Percentiles rank a stretch among this genome's conserved stretches.
These are phyloP conservation scores for Cygnus atratus DNA, from an alignment of 2,113 vertebrate species.

Conservation along the genomic window DNA sequence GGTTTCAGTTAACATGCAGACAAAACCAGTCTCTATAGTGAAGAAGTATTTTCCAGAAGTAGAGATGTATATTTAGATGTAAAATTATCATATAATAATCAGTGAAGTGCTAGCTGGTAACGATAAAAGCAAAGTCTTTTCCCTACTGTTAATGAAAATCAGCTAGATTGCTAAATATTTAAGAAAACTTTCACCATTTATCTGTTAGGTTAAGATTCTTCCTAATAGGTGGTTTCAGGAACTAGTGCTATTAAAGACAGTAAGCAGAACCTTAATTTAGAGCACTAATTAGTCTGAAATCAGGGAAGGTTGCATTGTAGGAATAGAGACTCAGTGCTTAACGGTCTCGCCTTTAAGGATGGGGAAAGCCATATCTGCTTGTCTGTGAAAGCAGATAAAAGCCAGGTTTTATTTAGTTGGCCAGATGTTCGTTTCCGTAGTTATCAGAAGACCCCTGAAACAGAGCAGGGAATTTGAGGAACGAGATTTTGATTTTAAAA, in stretches of 20 bases:
- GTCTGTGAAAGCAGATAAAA: not conserved
- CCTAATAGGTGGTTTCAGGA: not conserved
- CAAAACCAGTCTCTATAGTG: accelerated
- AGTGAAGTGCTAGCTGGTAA: not conserved
- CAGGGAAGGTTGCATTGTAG: not conserved
- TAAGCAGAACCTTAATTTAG: not conserved
- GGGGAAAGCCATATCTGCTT: accelerated
- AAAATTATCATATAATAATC: not conserved
- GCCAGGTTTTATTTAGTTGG: not conserved
- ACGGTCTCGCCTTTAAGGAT: not conserved
- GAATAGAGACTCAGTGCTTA: not conserved
- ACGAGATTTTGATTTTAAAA: not conserved
- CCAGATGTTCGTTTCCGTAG: not conserved
- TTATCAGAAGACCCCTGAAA: not conserved
- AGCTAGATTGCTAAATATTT: not conserved
- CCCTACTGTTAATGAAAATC: not conserved
- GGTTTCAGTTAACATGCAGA: not conserved
- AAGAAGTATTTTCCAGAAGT: not conserved
- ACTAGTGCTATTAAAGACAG: not conserved
- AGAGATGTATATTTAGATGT: not conserved
- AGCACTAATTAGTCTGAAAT: conserved; percentile 15
- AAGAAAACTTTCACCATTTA: not conserved
- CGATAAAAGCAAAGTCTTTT: not conserved
- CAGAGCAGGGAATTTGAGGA: not conserved
- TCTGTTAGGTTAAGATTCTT: not conserved